These are phyloP conservation scores for Garra rufa DNA, from an alignment of 2,113 vertebrate genomes.

Conservation along the genomic window DNA sequence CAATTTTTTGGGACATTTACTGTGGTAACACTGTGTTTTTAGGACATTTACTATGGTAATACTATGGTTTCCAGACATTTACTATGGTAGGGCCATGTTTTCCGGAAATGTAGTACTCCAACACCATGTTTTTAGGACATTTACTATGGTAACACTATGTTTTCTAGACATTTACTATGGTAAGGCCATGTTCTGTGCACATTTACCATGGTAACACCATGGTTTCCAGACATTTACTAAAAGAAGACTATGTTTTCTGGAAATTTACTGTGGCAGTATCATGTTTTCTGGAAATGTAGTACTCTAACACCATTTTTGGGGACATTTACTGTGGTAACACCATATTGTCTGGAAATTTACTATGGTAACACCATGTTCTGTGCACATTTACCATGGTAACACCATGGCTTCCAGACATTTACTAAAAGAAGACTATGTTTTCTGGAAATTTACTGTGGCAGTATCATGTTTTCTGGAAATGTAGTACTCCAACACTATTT, in stretches of 20 bases:
- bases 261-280: too few relatives aligned
- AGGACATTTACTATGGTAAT: neutral
- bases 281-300: too few relatives aligned
- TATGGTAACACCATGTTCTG: neutral
- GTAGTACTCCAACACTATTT: neutral
- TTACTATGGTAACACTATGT: neutral
- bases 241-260: neutral
- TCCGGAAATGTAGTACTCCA: neutral
- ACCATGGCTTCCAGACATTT: neutral
- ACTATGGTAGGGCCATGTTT: neutral
- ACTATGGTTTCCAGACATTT: neutral
- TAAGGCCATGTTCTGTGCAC: neutral
- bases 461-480: fast-evolving
- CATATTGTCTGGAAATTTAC: neutral
- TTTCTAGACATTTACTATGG: neutral
- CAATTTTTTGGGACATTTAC: too few relatives aligned
- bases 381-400: neutral
- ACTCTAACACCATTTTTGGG: too few relatives aligned
- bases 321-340: neutral
- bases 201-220: neutral
- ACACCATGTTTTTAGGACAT: neutral
- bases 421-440: neutral
- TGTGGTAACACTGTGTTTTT: neutral
- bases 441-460: neutral
- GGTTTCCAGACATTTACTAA: neutral